Evolutionary conservation across 2,888 invertebrate genomes (phyloP).

Genomic region (Smittia aterrima): DNA sequence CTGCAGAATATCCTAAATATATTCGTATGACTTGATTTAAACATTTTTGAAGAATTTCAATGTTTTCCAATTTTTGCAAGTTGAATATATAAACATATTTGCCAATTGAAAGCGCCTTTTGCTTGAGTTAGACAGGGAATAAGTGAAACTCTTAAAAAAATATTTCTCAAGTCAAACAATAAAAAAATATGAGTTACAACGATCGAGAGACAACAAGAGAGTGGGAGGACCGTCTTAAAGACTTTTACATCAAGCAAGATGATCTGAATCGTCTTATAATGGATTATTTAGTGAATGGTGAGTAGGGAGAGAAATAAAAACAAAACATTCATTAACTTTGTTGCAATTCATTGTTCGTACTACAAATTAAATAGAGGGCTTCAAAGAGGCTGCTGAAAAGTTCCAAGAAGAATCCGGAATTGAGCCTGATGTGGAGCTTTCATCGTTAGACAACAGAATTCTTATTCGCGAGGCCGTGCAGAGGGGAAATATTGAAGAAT

Average conservation of each 20-base stretch:
- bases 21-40: not conserved
- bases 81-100: not conserved
- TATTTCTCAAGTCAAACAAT: too few species aligned
- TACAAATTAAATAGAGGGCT: slow-evolving; percentile 63
- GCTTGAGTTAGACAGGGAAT: too few species aligned
- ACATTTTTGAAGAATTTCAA: slow-evolving; percentile 14
- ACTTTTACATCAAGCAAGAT: slow-evolving; percentile 76
- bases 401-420: slow-evolving; percentile 93
- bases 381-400: slow-evolving; percentile 95
- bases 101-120: not conserved
- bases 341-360: too few species aligned
- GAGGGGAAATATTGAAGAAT: slow-evolving; percentile 87
- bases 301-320: slow-evolving; percentile 42
- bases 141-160: too few species aligned
- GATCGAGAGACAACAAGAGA: slow-evolving; percentile 46
- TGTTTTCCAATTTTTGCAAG: not conserved
- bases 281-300: slow-evolving; percentile 97
- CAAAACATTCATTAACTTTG: not conserved
- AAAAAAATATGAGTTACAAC: not conserved
- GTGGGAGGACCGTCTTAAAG: slow-evolving; percentile 52
- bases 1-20: slow-evolving; percentile 43
- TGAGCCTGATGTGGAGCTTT: slow-evolving; percentile 72
- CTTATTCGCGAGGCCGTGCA: slow-evolving; percentile 92
- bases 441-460: slow-evolving; percentile 86
- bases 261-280: slow-evolving; percentile 97